Conservation (phyloP, 2,888 invertebrate species). For the Cataglyphis livida region DNA sequence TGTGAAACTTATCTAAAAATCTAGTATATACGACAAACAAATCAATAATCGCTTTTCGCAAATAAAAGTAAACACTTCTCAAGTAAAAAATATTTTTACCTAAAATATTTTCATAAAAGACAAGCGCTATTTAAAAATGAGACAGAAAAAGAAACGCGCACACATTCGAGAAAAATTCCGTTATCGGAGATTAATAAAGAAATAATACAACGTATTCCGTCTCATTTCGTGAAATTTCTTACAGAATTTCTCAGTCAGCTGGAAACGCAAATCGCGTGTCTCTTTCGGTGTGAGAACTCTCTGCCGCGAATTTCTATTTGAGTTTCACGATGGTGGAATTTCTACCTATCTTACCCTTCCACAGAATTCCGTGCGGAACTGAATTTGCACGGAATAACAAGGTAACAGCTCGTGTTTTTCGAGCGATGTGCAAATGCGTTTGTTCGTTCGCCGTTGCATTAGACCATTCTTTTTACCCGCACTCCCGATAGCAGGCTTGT, state of each 20-base stretch:
- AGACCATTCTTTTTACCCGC: slow-evolving; percentile 13
- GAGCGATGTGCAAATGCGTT: slow-evolving; percentile 45
- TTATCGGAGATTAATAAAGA: slow-evolving; percentile 27
- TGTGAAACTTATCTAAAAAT: background rate
- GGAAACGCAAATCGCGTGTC: slow-evolving; percentile 27
- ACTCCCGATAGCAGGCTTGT: slow-evolving; percentile 25
- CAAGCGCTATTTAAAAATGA: background rate
- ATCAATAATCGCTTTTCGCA: background rate
- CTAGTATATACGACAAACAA: background rate
- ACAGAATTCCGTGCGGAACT: slow-evolving; percentile 23
- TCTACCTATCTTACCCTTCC: background rate
- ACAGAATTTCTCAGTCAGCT: slow-evolving; percentile 31
- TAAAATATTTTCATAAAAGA: background rate
- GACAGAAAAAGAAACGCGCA: background rate
- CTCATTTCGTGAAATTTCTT: background rate
- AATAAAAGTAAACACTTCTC: background rate
- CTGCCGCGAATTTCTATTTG: slow-evolving; percentile 39
- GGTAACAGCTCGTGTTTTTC: slow-evolving; percentile 41
- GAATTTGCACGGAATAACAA: slow-evolving; percentile 49
- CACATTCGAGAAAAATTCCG: slow-evolving; percentile 1
- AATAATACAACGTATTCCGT: background rate
- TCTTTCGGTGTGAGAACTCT: slow-evolving; percentile 21
- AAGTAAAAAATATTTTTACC: background rate
- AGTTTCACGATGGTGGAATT: slow-evolving; percentile 24
- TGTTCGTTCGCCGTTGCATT: slow-evolving; percentile 26